phyloP scores from a whole-genome alignment of 1,140 invertebrate genomes.

The Cardiocondyla obscurior region DNA sequence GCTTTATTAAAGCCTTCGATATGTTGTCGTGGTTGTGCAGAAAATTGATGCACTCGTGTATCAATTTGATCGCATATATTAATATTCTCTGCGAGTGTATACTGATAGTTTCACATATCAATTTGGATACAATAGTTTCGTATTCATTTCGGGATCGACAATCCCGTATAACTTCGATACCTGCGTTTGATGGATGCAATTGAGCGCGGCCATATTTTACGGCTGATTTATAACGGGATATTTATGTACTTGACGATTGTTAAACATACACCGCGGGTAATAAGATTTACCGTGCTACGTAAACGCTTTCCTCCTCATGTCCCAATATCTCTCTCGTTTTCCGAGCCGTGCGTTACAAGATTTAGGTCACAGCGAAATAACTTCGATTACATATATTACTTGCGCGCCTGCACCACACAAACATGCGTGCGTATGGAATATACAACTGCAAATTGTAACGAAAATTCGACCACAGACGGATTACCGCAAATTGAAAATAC shows the following conservation, averaged over 20 bases:
- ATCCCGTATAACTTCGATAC: neutral
- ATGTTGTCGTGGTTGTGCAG: neutral
- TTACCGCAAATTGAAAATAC: conserved; percentile 44
- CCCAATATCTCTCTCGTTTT: conserved; percentile 3
- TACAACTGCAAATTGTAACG: conserved; percentile 20
- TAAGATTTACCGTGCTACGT: conserved; percentile 22
- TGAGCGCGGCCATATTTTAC: neutral
- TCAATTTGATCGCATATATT: neutral
- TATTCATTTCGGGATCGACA: neutral
- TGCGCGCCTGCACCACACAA: neutral
- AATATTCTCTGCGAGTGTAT: neutral
- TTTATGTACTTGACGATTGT: conserved; percentile 14
- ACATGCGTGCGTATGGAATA: neutral
- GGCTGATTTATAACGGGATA: neutral
- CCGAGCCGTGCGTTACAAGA: conserved; percentile 17
- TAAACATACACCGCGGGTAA: neutral
- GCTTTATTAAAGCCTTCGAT: conserved; percentile 18
- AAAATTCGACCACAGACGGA: conserved; percentile 14
- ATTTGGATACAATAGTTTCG: too few relatives aligned
- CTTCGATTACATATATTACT: conserved; percentile 40
- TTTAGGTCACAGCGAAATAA: conserved; percentile 38
- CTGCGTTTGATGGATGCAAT: neutral
- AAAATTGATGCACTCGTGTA: conserved; percentile 21
- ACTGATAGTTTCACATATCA: neutral
- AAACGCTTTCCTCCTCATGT: conserved; percentile 11